These are phyloP conservation scores for Andricus grossulariae DNA, from an alignment of 1,140 invertebrate genomes.

Conservation along the genomic window DNA sequence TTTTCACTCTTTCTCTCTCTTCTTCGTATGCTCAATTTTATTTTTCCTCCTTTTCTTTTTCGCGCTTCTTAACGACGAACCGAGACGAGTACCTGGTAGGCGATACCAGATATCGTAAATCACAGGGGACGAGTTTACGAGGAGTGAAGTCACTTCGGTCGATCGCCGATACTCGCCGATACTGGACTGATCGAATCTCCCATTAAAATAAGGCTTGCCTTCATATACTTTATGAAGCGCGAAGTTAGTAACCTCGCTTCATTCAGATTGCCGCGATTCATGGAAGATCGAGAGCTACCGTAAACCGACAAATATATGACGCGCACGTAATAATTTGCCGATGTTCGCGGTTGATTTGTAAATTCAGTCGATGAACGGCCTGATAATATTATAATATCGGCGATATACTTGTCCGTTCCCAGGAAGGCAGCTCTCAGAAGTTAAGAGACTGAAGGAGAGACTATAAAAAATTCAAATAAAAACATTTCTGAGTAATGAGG, in stretches of 20 bases:
- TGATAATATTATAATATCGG: slow-evolving; percentile 22
- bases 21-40: not conserved
- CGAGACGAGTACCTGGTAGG: slow-evolving; percentile 38
- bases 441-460: not conserved
- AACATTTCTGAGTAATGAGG: not conserved
- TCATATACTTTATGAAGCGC: slow-evolving; percentile 26
- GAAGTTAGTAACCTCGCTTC: not conserved
- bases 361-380: slow-evolving; percentile 6
- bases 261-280: slow-evolving; percentile 28
- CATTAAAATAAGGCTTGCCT: slow-evolving; percentile 9
- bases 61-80: slow-evolving; percentile 14
- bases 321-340: slow-evolving; percentile 22
- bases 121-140: slow-evolving; percentile 46
- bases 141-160: slow-evolving; percentile 37
- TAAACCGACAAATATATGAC: not conserved
- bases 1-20: not conserved
- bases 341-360: slow-evolving; percentile 26
- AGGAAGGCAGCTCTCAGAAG: not conserved
- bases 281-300: slow-evolving; percentile 16
- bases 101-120: slow-evolving; percentile 53
- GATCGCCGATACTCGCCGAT: slow-evolving; percentile 38
- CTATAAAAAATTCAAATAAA: slow-evolving; percentile 20
- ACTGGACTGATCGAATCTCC: slow-evolving; percentile 45
- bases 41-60: not conserved
- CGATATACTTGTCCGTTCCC: slow-evolving; percentile 8